Evolutionary conservation across 2,797 vertebrate species (phyloP).

Genomic region (Microchirus variegatus): DNA sequence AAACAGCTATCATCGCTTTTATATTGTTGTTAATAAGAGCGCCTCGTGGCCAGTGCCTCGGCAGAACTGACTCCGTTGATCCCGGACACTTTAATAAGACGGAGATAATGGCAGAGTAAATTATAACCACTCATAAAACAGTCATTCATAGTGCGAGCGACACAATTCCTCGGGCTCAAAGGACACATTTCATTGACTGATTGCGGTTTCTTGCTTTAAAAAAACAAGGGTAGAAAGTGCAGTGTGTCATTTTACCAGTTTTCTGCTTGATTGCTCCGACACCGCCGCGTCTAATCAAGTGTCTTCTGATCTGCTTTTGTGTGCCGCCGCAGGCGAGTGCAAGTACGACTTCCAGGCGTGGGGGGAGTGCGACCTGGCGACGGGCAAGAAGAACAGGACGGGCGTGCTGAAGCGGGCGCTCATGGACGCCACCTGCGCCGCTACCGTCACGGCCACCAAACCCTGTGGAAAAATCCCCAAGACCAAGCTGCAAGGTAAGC

Average conservation of each 20-base stretch:
- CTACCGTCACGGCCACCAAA: constrained; percentile 92
- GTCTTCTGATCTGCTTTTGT: constrained; percentile 33
- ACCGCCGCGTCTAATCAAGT: constrained; percentile 28
- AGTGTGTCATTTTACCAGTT: constrained; percentile 34
- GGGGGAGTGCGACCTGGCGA: constrained; percentile 93
- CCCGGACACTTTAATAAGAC: constrained; percentile 15
- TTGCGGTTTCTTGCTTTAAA: constrained; percentile 19
- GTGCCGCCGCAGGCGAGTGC: constrained; percentile 85
- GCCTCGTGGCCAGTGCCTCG: background rate
- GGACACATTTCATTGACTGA: constrained; percentile 28
- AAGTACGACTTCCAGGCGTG: constrained; percentile 97
- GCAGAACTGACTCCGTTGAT: constrained; percentile 1
- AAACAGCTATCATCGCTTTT: constrained; percentile 11
- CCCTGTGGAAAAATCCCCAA: constrained; percentile 94
- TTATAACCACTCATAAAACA: constrained; percentile 46
- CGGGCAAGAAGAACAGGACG: constrained; percentile 91
- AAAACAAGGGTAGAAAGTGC: constrained; percentile 30
- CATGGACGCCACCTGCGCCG: constrained; percentile 90
- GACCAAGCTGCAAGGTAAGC: constrained; percentile 92
- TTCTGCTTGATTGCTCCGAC: constrained; percentile 15
- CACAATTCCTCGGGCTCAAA: constrained; percentile 18
- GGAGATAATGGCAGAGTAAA: constrained; percentile 32
- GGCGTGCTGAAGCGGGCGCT: constrained; percentile 92
- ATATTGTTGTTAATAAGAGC: constrained; percentile 12
- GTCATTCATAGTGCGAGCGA: constrained; percentile 38